Conservation (phyloP, 2,888 invertebrate species). For the Syrista parreyssii region DNA sequence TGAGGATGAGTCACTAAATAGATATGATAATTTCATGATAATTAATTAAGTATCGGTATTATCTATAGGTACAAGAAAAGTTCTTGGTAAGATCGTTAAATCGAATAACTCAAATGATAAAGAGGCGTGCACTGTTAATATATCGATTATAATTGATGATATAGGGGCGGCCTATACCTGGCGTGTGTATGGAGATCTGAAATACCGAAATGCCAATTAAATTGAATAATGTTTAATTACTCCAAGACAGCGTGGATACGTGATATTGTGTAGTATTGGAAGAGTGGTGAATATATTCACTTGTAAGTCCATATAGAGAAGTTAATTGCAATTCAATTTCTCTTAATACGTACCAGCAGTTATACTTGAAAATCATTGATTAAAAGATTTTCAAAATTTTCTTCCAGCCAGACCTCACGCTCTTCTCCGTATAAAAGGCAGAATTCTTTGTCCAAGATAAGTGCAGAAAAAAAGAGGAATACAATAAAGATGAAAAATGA, state of each 20-base stretch:
- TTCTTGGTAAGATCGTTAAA: background rate
- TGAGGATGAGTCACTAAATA: background rate
- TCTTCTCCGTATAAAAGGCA: background rate
- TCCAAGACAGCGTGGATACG: background rate
- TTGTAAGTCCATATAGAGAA: background rate
- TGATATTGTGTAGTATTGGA: background rate
- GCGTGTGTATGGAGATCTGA: background rate
- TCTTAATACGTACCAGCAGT: background rate
- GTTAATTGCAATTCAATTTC: background rate
- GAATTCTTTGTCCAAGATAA: background rate
- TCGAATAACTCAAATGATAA: background rate
- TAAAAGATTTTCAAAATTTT: background rate
- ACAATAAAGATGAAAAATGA: background rate
- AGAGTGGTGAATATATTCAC: background rate
- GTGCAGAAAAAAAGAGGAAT: background rate
- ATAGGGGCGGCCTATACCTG: background rate
- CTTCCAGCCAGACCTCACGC: background rate
- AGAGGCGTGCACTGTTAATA: background rate
- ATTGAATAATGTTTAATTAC: background rate
- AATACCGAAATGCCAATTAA: background rate
- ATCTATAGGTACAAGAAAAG: background rate
- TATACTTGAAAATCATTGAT: background rate
- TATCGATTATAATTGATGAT: background rate
- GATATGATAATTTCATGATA: background rate
- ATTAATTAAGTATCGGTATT: background rate